phyloP scores from a whole-genome alignment of 92 coral and sea anemone species.

The Blastomussa wellsi region DNA sequence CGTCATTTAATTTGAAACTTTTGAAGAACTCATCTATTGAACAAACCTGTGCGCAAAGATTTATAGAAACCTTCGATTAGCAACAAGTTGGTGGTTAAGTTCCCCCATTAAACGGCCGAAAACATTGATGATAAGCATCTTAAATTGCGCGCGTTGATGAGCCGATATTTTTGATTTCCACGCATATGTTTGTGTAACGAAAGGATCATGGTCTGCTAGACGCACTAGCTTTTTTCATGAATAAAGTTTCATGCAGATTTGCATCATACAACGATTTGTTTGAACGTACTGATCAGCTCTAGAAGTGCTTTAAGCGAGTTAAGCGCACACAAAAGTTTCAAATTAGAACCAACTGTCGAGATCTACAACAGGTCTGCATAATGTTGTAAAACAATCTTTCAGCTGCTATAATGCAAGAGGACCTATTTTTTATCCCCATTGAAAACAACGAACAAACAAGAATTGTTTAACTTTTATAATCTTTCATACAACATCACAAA shows the following conservation, averaged over 20 bases:
- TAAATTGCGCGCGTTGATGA: background rate
- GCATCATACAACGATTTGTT: background rate
- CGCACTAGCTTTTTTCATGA: background rate
- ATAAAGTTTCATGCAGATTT: background rate
- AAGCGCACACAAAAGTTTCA: background rate
- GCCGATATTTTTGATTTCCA: background rate
- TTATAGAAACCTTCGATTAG: too few relatives aligned
- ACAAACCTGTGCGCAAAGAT: too few relatives aligned
- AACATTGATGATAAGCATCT: background rate
- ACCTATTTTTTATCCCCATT: background rate
- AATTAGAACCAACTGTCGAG: background rate
- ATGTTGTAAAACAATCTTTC: background rate
- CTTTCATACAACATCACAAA: background rate
- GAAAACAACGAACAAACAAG: background rate
- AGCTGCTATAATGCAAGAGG: background rate
- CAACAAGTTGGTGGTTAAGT: too few relatives aligned
- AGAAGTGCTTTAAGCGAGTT: too few relatives aligned
- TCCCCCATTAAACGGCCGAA: too few relatives aligned
- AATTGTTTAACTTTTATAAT: background rate
- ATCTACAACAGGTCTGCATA: background rate
- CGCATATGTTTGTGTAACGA: background rate
- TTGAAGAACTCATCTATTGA: too few relatives aligned
- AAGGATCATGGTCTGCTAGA: background rate
- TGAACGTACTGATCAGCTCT: too few relatives aligned
- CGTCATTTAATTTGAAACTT: too few relatives aligned